Percentiles rank a stretch among this genome's conserved stretches.
These are phyloP conservation scores for Xylocampa areola DNA, from an alignment of 2,888 invertebrate species.

Conservation along the genomic window DNA sequence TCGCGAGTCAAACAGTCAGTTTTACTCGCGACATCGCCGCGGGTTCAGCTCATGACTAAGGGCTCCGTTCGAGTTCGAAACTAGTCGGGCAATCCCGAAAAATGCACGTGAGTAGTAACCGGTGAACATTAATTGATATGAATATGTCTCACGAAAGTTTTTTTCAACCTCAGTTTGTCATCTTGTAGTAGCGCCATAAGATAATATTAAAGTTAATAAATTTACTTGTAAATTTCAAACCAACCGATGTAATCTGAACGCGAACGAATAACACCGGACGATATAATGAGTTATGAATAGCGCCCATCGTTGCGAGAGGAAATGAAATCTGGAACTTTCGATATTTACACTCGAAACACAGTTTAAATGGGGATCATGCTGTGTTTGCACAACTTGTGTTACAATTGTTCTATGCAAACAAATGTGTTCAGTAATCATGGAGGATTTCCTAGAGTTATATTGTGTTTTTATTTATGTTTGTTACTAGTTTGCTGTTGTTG, in stretches of 20 bases:
- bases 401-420: slow-evolving; percentile 56
- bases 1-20: no score
- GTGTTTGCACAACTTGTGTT: slow-evolving; percentile 40
- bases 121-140: no score
- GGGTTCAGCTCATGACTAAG: no score
- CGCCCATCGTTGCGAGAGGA: slow-evolving; percentile 38
- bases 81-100: no score
- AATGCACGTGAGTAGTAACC: no score
- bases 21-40: no score
- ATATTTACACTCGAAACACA: slow-evolving; percentile 54
- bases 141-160: no score
- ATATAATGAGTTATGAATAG: slow-evolving; percentile 50
- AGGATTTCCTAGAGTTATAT: slow-evolving; percentile 45
- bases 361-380: slow-evolving; percentile 51
- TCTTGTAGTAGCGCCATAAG: no score
- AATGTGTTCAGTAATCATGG: slow-evolving; percentile 31
- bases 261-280: slow-evolving; percentile 39
- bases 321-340: slow-evolving; percentile 52
- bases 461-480: slow-evolving; percentile 53
- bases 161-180: no score
- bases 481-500: slow-evolving; percentile 30
- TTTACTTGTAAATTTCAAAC: slow-evolving; percentile 11
- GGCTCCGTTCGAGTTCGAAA: no score
- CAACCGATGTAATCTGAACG: slow-evolving; percentile 8
- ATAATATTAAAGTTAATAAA: slow-evolving; percentile 10